Conservation (phyloP, 1,140 invertebrate species). For the Cyphomyrmex costatus region DNA sequence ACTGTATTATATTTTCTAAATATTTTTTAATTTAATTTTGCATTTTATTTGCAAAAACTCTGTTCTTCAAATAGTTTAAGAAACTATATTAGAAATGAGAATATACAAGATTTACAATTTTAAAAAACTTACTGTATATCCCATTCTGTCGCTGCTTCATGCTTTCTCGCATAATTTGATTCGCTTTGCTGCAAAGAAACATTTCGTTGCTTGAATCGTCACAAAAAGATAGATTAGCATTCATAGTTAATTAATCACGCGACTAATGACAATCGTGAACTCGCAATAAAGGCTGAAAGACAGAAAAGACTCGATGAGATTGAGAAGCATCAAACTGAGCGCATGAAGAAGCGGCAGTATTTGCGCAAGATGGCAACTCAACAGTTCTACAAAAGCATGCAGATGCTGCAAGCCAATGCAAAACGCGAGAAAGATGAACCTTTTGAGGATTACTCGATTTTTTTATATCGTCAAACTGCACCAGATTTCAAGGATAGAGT, state of each 20-base stretch:
- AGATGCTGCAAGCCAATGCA: slow-evolving; percentile 91
- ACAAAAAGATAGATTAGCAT: background rate
- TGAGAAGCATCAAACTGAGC: slow-evolving; percentile 89
- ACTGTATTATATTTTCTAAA: background rate
- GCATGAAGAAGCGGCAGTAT: slow-evolving; percentile 89
- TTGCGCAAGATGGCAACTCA: slow-evolving; percentile 90
- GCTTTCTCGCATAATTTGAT: slow-evolving; percentile 29
- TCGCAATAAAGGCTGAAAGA: slow-evolving; percentile 88
- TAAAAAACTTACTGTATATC: background rate
- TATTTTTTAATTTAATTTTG: background rate
- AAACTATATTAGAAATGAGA: background rate
- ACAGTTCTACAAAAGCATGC: slow-evolving; percentile 92
- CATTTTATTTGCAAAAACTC: background rate
- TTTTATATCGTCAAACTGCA: slow-evolving; percentile 91
- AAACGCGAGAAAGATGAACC: slow-evolving; percentile 88
- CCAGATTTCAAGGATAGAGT: slow-evolving; percentile 92
- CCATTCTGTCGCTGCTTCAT: background rate
- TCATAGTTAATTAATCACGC: slow-evolving; percentile 11
- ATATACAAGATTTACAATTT: slow-evolving; percentile 75
- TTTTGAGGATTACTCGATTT: slow-evolving; percentile 92
- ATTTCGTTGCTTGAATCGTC: slow-evolving; percentile 1
- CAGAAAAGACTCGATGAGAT: slow-evolving; percentile 90
- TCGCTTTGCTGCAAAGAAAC: slow-evolving; percentile 19
- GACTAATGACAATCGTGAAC: slow-evolving; percentile 65
- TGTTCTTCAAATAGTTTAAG: background rate